Conservation (phyloP, 2,797 vertebrate genomes). For the Poecilia velifera region DNA sequence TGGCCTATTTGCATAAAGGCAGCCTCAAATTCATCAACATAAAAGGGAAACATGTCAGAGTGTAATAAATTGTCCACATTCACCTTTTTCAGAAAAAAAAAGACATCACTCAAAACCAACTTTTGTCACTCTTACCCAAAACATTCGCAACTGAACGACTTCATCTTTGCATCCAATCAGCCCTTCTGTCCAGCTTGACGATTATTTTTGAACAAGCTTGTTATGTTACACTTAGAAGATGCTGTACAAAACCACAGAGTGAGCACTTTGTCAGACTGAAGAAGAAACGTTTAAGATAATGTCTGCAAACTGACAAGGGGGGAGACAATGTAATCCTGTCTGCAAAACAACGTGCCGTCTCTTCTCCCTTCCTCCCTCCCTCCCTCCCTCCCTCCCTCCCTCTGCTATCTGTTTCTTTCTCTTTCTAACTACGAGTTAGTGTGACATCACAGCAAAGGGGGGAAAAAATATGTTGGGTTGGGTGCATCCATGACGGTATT, state of each 20-base stretch:
- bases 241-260: background rate
- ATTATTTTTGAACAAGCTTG: conserved; percentile 17
- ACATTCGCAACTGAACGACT: background rate
- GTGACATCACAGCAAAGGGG: conserved; percentile 37
- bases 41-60: background rate
- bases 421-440: conserved; percentile 21
- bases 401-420: conserved; percentile 35
- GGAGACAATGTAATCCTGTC: conserved; percentile 73
- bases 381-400: conserved; percentile 17
- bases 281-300: conserved; percentile 58
- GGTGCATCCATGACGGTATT: conserved; percentile 43
- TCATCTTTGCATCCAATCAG: background rate
- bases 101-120: background rate
- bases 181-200: conserved; percentile 24
- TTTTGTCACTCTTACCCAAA: background rate
- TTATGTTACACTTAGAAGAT: conserved; percentile 32
- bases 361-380: conserved; percentile 23
- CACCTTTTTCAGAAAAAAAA: background rate
- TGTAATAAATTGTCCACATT: background rate
- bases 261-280: conserved; percentile 26
- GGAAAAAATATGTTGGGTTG: conserved; percentile 23
- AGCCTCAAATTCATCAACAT: background rate
- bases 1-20: background rate
- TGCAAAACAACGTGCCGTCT: conserved; percentile 64
- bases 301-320: conserved; percentile 65